Percentiles rank a stretch among this genome's conserved stretches.
These are phyloP conservation scores for Molossus alvarezi DNA, from an alignment of 2,797 vertebrate genomes.

Conservation along the genomic window DNA sequence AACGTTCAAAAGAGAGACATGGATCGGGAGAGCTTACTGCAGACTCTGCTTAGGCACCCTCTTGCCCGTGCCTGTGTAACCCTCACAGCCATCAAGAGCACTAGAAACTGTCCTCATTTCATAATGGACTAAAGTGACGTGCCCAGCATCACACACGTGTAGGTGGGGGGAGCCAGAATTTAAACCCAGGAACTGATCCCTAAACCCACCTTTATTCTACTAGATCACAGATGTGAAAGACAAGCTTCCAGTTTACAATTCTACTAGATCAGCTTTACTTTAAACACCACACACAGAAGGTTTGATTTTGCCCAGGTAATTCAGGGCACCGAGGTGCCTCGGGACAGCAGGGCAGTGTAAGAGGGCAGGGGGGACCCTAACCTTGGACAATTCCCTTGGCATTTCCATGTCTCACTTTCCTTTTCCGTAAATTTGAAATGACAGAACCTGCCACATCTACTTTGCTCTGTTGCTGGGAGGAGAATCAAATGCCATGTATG, in stretches of 20 bases:
- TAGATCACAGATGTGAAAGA: background rate
- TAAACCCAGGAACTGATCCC: background rate
- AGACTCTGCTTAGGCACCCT: too few species aligned
- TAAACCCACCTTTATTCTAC: background rate
- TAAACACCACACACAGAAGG: background rate
- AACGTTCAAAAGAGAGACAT: background rate
- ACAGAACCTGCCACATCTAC: background rate
- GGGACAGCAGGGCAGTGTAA: background rate
- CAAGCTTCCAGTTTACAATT: background rate
- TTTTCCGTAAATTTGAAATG: conserved; percentile 6
- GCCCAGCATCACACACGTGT: background rate
- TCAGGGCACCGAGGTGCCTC: background rate
- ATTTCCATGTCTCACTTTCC: background rate
- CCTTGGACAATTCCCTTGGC: background rate
- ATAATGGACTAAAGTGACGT: background rate
- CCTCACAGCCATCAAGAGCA: background rate
- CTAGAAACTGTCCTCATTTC: background rate
- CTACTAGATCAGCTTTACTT: background rate
- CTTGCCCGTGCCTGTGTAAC: background rate
- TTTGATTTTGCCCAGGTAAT: background rate
- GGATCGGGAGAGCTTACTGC: background rate
- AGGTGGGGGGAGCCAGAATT: background rate
- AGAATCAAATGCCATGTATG: background rate
- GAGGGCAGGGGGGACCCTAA: background rate
- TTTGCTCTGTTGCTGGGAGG: background rate